phyloP scores from a whole-genome alignment of 2,888 invertebrate species.

The Ptilodon capucinus region DNA sequence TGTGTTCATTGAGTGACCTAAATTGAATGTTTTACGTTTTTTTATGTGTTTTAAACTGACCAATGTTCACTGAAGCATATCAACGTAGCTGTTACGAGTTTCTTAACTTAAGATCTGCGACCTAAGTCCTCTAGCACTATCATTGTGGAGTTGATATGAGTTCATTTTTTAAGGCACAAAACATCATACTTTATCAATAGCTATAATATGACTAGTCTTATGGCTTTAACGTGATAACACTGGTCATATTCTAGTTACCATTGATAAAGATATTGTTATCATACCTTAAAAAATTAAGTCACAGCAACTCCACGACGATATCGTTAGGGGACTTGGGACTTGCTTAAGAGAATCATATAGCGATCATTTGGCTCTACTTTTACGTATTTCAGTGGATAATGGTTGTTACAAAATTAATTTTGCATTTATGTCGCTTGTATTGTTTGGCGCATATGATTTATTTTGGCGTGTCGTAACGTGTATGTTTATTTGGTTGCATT shows the following conservation, averaged over 20 bases:
- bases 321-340: too few relatives aligned
- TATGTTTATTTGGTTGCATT: conserved; percentile 78
- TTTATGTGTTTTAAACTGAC: conserved; percentile 16
- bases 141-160: too few relatives aligned
- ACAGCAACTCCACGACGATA: too few relatives aligned
- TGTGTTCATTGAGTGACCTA: background rate
- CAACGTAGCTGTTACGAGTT: background rate
- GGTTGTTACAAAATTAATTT: background rate
- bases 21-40: conserved; percentile 6
- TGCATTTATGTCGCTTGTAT: conserved; percentile 29
- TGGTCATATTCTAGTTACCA: too few relatives aligned
- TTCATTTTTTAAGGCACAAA: too few relatives aligned
- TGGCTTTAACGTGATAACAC: too few relatives aligned
- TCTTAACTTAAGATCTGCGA: background rate
- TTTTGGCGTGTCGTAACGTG: conserved; percentile 67
- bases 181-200: too few relatives aligned
- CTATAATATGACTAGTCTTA: too few relatives aligned
- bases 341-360: too few relatives aligned
- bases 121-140: background rate
- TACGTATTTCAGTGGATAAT: background rate
- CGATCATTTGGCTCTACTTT: too few relatives aligned
- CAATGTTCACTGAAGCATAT: conserved; percentile 18
- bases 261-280: too few relatives aligned
- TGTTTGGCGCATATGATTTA: conserved; percentile 37
- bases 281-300: too few relatives aligned